Evolutionary conservation across 2,888 invertebrate genomes (phyloP).

Genomic region (Anodontia alba): DNA sequence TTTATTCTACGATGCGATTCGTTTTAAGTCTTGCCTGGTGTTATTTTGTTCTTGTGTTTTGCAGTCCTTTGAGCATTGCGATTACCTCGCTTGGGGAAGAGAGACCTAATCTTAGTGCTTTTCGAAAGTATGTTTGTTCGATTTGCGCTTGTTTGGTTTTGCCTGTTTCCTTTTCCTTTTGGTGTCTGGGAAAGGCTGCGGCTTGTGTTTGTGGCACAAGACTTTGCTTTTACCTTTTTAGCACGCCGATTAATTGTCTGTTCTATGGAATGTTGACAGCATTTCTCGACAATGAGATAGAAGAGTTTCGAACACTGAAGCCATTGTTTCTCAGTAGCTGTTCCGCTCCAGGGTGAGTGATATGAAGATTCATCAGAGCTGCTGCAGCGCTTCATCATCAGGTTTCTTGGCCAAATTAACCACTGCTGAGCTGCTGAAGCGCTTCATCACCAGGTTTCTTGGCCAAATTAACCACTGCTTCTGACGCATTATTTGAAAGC

Average conservation of each 20-base stretch:
- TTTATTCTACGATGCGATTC: too few relatives aligned
- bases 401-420: neutral
- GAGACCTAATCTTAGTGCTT: too few relatives aligned
- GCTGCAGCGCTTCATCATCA: neutral
- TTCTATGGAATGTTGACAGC: conserved; percentile 21
- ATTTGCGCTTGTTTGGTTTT: too few relatives aligned
- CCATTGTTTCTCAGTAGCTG: conserved; percentile 20
- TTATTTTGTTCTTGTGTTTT: too few relatives aligned
- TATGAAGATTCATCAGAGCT: neutral
- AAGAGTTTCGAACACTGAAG: conserved; percentile 24
- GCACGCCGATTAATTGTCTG: conserved; percentile 39
- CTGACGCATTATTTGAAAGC: conserved; percentile 36
- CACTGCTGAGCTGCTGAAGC: conserved; percentile 6
- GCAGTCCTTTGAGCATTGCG: too few relatives aligned
- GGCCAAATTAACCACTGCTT: conserved; percentile 24
- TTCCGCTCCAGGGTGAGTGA: neutral
- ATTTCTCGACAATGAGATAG: neutral
- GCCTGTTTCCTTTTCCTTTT: too few relatives aligned
- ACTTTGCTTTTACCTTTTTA: too few relatives aligned
- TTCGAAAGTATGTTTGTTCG: too few relatives aligned
- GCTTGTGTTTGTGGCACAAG: too few relatives aligned
- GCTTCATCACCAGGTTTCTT: conserved; percentile 27
- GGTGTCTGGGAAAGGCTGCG: too few relatives aligned
- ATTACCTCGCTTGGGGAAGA: too few relatives aligned
- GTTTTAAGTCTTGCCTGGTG: too few relatives aligned